Base-by-base conservation (phyloP, 2,888 invertebrate genomes). In the Volucella bombylans region DNA sequence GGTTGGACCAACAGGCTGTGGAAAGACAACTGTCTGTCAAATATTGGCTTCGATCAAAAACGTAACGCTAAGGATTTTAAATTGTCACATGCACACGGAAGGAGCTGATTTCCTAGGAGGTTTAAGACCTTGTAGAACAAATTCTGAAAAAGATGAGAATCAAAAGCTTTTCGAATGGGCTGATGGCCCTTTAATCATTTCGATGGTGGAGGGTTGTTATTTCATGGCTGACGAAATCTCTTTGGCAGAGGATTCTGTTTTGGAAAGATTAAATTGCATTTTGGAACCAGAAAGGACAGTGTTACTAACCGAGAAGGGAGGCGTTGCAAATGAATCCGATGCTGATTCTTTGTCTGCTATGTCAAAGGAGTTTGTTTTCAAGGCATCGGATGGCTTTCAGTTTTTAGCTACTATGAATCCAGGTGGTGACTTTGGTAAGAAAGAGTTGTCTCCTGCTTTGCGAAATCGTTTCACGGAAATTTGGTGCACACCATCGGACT, bases 401-500 rank as follows among this genome's bases (percentile, higher is more conserved):
- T 97, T 99, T 89, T 94, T 99, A 77, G 98, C 97, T 1, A 99
- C 99, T 0, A 99, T 99, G 99, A 99, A 99, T 93, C 99, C 99
- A 8, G 99, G 99, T 11, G 99, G 99, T 0, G 99, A 99, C 93
- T 99, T 97, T 90, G 99, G 99, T 3, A 99, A 99, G 91, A 99
- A 99, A 90, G 99, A 99, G 93, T 93, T 99, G 10, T 99, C 99
- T 0, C 99, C 99, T 0, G 99, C 99, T 0, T 92, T 99, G 64
- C 93, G 99, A 65, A 99, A 99, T 93, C 94, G 99, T 61, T 98
- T 99, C 89, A 99, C 99, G 0, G 99, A 99, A 93, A 97, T 99
- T 89, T 99, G 99, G 99, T 99, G 99, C 89, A 96, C 96, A 73
- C 94, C 95, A 64, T 95, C 95, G 10, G 94, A 94, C 14, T 93